Base-by-base conservation (phyloP, 2,113 vertebrate genomes). In the Aspiorhynchus laticeps region DNA sequence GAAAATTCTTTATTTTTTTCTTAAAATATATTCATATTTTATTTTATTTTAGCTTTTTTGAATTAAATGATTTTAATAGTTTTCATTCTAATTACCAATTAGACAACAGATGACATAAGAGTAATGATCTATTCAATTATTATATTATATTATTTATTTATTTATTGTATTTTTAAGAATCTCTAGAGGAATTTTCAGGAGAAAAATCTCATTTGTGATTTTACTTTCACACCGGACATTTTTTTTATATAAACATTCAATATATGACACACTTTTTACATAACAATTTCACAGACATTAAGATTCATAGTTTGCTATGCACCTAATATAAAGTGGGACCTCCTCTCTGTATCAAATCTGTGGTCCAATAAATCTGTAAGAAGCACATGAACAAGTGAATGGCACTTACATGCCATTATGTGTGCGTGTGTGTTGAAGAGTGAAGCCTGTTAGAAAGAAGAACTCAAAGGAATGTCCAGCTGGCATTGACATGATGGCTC, bases 401-500 rank as follows among this genome's bases (percentile, higher is more conserved):
- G 53, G 5, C 33, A 28, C 41, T 59, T 46, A 15, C 7, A 38
- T 74, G 33, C 11, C 19, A 48, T 21, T 69, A 19, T 73, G 21
- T 59, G 21, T 53, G 3, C 15, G 2, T 26, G 56, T 77, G 84
- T 67, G 41, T 85, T 53, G 59, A 24, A 28, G 26, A 80, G 46
- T 33, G 31, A 69, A 36, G 33, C 19, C 48, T 56, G 38, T 76
- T 43, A 24, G n/a, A 63, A 74, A 59, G 5, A 26, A 53, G 36
- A 69, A 69, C 41, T 15, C 21, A 36, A 6, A 61, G 28, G 91
- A 92, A 92, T 92, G 89, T 91, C 90, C 89, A 89, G 87, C 86
- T 90, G 90, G 88, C 83, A 91, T n/a, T 84, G 85, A 69, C 90
- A 87, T 90, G 92, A 93, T 92, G 89, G 88, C 86, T 88, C 5